Percentiles rank a stretch among this genome's conserved stretches.
Evolutionary conservation across 2,797 vertebrate genomes (phyloP).

Genomic region (Hemitrygon akajei): DNA sequence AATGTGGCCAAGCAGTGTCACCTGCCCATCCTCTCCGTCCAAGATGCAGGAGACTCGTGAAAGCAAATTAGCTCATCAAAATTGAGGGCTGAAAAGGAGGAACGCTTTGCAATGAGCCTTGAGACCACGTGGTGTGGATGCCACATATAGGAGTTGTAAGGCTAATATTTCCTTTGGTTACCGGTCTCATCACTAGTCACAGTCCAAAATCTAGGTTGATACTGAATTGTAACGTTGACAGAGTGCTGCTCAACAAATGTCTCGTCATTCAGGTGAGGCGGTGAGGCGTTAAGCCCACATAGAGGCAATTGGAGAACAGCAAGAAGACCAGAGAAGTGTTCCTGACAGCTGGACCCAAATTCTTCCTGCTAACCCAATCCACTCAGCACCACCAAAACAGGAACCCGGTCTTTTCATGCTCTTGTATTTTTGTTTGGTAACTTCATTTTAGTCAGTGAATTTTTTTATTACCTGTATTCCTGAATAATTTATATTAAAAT

Average conservation of each 20-base stretch:
- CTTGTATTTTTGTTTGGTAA: neutral
- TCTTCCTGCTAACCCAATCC: neutral
- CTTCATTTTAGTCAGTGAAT: neutral
- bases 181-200: neutral
- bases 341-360: neutral
- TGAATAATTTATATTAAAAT: neutral
- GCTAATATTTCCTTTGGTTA: neutral
- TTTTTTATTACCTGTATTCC: neutral
- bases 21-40: neutral
- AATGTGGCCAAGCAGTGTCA: neutral
- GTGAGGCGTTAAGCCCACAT: neutral
- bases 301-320: neutral
- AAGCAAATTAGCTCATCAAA: neutral
- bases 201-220: neutral
- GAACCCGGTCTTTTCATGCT: neutral
- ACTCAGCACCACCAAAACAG: neutral
- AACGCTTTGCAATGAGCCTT: neutral
- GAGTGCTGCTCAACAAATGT: neutral
- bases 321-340: neutral
- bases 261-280: neutral
- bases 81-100: neutral
- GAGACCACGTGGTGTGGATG: neutral
- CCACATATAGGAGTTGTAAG: neutral
- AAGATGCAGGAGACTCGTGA: neutral
- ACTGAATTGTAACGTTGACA: neutral